phyloP scores from a whole-genome alignment of 2,113 vertebrate species.

The Elephantulus edwardii region DNA sequence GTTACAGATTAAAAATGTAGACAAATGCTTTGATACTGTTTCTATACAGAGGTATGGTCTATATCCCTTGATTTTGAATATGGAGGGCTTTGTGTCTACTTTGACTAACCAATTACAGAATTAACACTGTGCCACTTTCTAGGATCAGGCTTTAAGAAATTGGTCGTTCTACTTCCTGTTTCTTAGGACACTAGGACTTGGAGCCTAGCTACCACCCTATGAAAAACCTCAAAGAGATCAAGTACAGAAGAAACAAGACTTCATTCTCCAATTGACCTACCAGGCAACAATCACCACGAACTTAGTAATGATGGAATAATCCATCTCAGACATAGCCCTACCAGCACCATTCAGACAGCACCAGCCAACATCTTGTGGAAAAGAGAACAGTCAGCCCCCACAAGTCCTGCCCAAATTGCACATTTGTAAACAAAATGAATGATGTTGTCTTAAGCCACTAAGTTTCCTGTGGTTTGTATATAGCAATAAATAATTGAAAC shows the following conservation, averaged over 20 bases:
- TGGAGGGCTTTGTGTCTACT: background rate
- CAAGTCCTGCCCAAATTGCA: background rate
- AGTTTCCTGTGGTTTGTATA: constrained; percentile 50
- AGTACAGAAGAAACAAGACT: background rate
- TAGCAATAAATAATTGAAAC: constrained; percentile 12
- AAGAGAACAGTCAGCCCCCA: background rate
- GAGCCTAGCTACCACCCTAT: background rate
- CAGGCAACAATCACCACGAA: background rate
- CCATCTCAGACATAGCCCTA: background rate
- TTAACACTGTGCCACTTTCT: background rate
- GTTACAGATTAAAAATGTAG: background rate
- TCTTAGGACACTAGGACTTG: background rate
- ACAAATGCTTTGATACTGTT: background rate
- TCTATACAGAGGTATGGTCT: background rate
- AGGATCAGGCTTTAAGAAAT: background rate
- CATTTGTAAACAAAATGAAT: constrained; percentile 48
- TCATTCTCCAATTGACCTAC: background rate
- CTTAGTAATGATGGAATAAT: background rate
- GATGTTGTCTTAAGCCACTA: constrained; percentile 13
- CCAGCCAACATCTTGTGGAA: constrained; percentile 6
- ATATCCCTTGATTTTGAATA: background rate
- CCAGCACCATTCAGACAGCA: background rate
- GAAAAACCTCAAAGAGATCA: background rate
- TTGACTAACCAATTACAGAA: background rate
- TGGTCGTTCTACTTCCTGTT: background rate